phyloP scores from a whole-genome alignment of 2,888 invertebrate genomes.

The Lepetodrilus schrolli region DNA sequence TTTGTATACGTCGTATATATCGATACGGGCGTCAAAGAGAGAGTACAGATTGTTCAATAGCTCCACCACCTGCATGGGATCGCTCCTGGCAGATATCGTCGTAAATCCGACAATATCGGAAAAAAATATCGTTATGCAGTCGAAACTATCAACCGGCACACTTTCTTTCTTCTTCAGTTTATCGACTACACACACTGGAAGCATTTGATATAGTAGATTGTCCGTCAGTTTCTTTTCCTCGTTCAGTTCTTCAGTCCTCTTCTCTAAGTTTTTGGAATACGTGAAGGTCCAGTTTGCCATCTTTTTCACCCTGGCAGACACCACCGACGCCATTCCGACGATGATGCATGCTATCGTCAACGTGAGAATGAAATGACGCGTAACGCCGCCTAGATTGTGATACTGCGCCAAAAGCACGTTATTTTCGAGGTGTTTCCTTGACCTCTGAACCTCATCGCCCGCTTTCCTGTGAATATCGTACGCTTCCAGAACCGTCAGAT shows the following conservation, averaged over 20 bases:
- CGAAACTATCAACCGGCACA: constrained; percentile 47
- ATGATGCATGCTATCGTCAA: background rate
- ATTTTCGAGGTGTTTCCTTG: background rate
- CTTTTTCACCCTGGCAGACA: constrained; percentile 37
- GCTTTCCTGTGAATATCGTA: background rate
- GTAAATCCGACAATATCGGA: constrained; percentile 55
- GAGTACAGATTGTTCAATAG: constrained; percentile 62
- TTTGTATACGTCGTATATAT: constrained; percentile 65
- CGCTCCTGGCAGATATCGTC: constrained; percentile 44
- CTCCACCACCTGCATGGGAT: constrained; percentile 60
- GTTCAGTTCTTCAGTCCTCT: constrained; percentile 56
- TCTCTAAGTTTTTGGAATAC: constrained; percentile 47
- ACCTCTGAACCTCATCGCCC: background rate
- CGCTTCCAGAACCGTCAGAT: background rate
- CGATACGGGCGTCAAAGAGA: constrained; percentile 60
- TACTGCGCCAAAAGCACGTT: background rate
- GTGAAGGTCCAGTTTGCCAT: constrained; percentile 48
- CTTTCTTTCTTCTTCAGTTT: constrained; percentile 44
- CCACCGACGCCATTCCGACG: constrained; percentile 29
- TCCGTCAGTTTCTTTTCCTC: constrained; percentile 67
- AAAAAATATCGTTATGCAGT: constrained; percentile 49
- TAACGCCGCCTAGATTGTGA: background rate
- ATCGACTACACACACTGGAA: constrained; percentile 60
- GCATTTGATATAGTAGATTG: constrained; percentile 64
- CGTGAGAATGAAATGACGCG: background rate